Percentiles rank a stretch among this genome's conserved stretches.
phyloP scores from a whole-genome alignment of 2,113 vertebrate genomes.

The Rhineura floridana region DNA sequence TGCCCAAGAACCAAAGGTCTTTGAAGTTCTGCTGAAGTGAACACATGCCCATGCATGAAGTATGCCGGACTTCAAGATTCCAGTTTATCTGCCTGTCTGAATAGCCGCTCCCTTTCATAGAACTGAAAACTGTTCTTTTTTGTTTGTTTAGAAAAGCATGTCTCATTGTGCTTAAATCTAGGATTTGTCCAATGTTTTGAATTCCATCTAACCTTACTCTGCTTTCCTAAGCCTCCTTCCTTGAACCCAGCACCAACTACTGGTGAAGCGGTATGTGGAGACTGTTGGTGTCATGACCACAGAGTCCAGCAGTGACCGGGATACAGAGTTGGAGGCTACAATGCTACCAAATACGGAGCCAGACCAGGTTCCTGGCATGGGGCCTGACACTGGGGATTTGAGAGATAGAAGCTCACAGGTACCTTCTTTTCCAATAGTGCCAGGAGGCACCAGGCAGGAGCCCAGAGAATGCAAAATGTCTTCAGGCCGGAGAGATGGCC shows the following conservation, averaged over 20 bases:
- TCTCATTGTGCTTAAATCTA: neutral
- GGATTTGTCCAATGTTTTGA: neutral
- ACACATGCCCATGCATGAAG: neutral
- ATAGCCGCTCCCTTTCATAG: neutral
- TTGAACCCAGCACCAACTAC: neutral
- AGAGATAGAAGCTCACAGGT: too few species aligned
- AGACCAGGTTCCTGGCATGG: too few species aligned
- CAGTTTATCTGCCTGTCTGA: neutral
- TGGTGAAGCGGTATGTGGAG: neutral
- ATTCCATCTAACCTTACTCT: neutral
- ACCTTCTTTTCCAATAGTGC: too few species aligned
- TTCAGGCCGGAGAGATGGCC: too few species aligned
- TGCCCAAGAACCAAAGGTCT: neutral
- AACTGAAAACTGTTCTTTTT: too few species aligned
- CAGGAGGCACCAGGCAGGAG: too few species aligned
- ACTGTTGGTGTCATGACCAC: too few species aligned
- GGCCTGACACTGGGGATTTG: too few species aligned
- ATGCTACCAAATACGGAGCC: too few species aligned
- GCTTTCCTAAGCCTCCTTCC: neutral
- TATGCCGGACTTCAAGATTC: neutral
- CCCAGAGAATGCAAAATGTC: too few species aligned
- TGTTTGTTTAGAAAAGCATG: neutral
- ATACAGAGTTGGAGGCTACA: too few species aligned
- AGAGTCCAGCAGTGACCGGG: too few species aligned
- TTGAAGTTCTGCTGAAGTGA: neutral